Evolutionary conservation across 2,888 invertebrate species (phyloP), one percentile per base, ranked within the genome.

Genomic region (Apotomis betuletana): DNA sequence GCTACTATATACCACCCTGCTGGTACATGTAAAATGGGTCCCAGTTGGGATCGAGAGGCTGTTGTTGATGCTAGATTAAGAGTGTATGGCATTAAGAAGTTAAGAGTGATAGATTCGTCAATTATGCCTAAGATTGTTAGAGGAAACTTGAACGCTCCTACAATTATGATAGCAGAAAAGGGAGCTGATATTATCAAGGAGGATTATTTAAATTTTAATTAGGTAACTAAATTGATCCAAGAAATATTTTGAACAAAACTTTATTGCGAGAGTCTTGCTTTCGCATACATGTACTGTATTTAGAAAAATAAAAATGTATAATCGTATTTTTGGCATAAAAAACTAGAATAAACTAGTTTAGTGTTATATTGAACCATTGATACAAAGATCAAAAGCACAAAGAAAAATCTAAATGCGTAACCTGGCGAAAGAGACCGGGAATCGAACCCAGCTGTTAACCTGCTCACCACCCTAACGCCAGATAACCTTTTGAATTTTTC

Each of bases 101-200:
- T 96, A 46, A 90, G 96, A 79, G 96, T 96, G 0, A 93, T 96
- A 12, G 96, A 96, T 81, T 93, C 95, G 0, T 95, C 95, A 0
- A 94, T 95, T 27, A 95, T 96, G 95, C 96, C 96, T 0, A 84
- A 87, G 38, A 94, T 95, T 75, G 90, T 94, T 0, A 86, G 94
- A 80, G 97, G 96, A 5, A 97, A 97, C 85, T 97, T 97, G 0
- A 97, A 97, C 84, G 97, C 96, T 0, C 96, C 97, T 0, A 95
- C 95, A 0, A 96, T 97, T 12, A 97, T 97, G 97, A 97, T 97
- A 69, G 97, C 95, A 0, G 97, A 98, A 83, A 97, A 97, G 78
- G 96, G 94, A 0, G 94, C 96, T 0, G 97, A 97, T 86, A 94
- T 96, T 92, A 96, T 97, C 65, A 96, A 96, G 82, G 94, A 96